Evolutionary conservation across 2,888 invertebrate species (phyloP).

Genomic region (Hypselothyrea guttata): DNA sequence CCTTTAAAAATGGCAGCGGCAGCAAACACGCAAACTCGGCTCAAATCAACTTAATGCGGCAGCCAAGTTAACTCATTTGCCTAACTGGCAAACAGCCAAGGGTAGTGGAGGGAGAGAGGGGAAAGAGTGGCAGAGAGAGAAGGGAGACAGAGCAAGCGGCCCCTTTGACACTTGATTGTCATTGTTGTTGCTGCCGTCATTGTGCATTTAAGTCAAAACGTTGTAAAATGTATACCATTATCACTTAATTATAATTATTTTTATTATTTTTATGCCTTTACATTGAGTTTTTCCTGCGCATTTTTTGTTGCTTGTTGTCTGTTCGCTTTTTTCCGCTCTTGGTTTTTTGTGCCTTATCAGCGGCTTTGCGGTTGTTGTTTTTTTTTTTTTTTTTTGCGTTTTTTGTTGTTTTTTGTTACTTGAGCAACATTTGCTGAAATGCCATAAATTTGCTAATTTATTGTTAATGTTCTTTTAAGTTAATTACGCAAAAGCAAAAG

Average conservation of each 20-base stretch:
- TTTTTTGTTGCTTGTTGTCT: background rate
- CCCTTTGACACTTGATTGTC: constrained; percentile 31
- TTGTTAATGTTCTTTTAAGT: constrained; percentile 63
- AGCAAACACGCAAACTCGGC: constrained; percentile 52
- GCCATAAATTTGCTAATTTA: constrained; percentile 70
- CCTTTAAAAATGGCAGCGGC: constrained; percentile 1
- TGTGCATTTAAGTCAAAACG: constrained; percentile 58
- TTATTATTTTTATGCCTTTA: constrained; percentile 36
- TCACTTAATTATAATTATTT: constrained; percentile 65
- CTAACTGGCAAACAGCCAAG: constrained; percentile 56
- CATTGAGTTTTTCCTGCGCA: background rate
- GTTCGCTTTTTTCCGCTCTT: background rate
- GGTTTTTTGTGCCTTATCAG: constrained; percentile 55
- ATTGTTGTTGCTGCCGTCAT: constrained; percentile 40
- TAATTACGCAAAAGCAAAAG: constrained; percentile 63
- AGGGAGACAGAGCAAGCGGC: constrained; percentile 24
- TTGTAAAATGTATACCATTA: constrained; percentile 64
- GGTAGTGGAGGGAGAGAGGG: no score
- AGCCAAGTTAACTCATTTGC: constrained; percentile 55
- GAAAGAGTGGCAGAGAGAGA: no score
- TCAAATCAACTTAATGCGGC: no score
- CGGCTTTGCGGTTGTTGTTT: no score
- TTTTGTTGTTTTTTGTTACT: constrained; percentile 19
- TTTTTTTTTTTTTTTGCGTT: no score
- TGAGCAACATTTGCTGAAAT: constrained; percentile 52